Conservation (phyloP, 2,888 invertebrate species). For the Falcaria lacertinaria region DNA sequence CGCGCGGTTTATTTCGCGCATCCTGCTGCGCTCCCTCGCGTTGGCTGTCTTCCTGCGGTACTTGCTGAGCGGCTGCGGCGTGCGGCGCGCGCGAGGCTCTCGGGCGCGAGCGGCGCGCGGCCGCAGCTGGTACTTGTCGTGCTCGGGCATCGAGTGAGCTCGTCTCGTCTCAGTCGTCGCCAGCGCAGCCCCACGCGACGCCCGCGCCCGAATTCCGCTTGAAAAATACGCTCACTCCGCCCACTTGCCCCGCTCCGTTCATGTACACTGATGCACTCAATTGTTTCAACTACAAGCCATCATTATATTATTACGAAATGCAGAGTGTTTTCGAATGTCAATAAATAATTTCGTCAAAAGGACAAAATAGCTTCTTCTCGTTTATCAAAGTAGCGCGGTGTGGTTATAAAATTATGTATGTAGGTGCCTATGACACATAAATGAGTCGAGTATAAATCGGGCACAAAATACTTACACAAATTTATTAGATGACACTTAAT, state of each 20-base stretch:
- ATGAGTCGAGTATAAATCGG: neutral
- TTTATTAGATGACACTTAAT: slow-evolving; percentile 23
- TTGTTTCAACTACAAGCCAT: slow-evolving; percentile 7
- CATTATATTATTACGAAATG: no score
- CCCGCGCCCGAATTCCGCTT: slow-evolving; percentile 46
- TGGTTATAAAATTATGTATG: no score
- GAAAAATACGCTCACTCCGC: slow-evolving; percentile 70
- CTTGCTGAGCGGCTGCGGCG: slow-evolving; percentile 89
- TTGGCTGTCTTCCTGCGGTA: slow-evolving; percentile 94
- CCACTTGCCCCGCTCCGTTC: slow-evolving; percentile 69
- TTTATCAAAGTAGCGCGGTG: no score
- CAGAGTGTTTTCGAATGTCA: no score
- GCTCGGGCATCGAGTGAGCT: slow-evolving; percentile 72
- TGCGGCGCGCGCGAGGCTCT: slow-evolving; percentile 78
- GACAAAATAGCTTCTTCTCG: no score
- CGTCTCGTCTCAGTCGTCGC: slow-evolving; percentile 17
- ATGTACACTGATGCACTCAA: slow-evolving; percentile 51
- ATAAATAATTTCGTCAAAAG: no score
- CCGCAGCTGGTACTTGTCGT: slow-evolving; percentile 78
- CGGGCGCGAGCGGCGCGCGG: slow-evolving; percentile 73
- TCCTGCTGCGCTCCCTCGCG: slow-evolving; percentile 90
- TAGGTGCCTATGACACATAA: neutral
- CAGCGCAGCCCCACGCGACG: slow-evolving; percentile 25
- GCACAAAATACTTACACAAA: neutral
- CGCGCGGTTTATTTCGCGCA: slow-evolving; percentile 94